These are phyloP conservation scores for Eumacrocentrus americanus DNA, from an alignment of 2,888 invertebrate species.

Conservation along the genomic window DNA sequence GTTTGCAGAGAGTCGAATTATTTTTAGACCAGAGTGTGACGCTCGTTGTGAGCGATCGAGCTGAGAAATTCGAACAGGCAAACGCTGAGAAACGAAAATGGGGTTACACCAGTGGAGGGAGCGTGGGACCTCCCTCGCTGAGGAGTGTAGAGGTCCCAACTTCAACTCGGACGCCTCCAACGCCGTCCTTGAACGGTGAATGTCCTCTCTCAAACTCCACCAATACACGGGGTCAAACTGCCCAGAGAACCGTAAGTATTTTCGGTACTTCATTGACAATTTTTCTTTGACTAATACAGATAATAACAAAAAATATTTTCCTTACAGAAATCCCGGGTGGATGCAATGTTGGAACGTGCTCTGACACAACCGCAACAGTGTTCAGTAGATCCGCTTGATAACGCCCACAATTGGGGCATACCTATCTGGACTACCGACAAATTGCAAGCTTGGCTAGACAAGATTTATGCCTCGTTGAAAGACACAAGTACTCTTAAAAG, in stretches of 20 bases:
- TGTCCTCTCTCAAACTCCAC: slow-evolving; percentile 58
- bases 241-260: slow-evolving; percentile 57
- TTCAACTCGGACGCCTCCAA: slow-evolving; percentile 54
- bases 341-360: slow-evolving; percentile 82
- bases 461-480: slow-evolving; percentile 67
- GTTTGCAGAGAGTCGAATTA: slow-evolving; percentile 67
- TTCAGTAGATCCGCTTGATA: slow-evolving; percentile 63
- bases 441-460: slow-evolving; percentile 66
- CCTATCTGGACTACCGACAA: slow-evolving; percentile 66
- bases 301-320: slow-evolving; percentile 24
- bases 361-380: slow-evolving; percentile 62
- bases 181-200: slow-evolving; percentile 55
- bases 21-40: slow-evolving; percentile 69
- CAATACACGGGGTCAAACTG: slow-evolving; percentile 56
- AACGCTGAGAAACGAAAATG: slow-evolving; percentile 53
- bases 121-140: slow-evolving; percentile 59
- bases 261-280: not conserved
- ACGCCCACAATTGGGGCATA: slow-evolving; percentile 64
- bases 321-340: slow-evolving; percentile 70
- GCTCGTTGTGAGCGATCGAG: slow-evolving; percentile 66
- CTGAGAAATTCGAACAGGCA: slow-evolving; percentile 46
- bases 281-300: not conserved
- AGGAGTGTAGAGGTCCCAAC: slow-evolving; percentile 57
- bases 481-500: slow-evolving; percentile 44
- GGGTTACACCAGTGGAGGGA: slow-evolving; percentile 57